Evolutionary conservation across 2,797 vertebrate species (phyloP).

Genomic region (Platyrinchus mystaceus): DNA sequence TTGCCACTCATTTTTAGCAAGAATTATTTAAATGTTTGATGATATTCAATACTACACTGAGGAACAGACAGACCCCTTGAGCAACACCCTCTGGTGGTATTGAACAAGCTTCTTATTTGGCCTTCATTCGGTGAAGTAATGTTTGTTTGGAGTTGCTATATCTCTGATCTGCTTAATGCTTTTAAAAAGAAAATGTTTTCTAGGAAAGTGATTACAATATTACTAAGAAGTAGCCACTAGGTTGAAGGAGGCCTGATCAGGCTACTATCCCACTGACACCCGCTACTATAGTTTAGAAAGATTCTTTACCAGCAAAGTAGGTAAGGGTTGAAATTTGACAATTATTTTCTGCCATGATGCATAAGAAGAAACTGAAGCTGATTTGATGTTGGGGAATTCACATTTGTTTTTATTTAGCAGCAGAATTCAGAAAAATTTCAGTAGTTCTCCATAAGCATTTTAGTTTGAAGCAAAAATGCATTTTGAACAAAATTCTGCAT

Average conservation of each 20-base stretch:
- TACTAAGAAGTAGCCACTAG: not conserved
- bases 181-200: not conserved
- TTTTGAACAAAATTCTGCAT: not conserved
- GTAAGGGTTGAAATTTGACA: not conserved
- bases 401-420: not conserved
- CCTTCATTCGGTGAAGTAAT: not conserved
- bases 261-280: not conserved
- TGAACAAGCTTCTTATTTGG: not conserved
- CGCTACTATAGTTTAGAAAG: not conserved
- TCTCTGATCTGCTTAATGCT: not conserved
- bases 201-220: not conserved
- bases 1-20: not conserved
- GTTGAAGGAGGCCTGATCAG: not conserved
- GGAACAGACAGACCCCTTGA: not conserved
- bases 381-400: not conserved
- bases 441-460: not conserved
- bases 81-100: fast-evolving
- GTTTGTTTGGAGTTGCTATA: not conserved
- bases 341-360: not conserved
- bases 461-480: not conserved
- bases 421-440: not conserved
- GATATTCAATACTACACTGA: not conserved
- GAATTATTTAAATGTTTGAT: not conserved
- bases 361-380: not conserved
- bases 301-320: not conserved